Base-by-base conservation (phyloP, 2,113 vertebrate species). In the Gadus macrocephalus region DNA sequence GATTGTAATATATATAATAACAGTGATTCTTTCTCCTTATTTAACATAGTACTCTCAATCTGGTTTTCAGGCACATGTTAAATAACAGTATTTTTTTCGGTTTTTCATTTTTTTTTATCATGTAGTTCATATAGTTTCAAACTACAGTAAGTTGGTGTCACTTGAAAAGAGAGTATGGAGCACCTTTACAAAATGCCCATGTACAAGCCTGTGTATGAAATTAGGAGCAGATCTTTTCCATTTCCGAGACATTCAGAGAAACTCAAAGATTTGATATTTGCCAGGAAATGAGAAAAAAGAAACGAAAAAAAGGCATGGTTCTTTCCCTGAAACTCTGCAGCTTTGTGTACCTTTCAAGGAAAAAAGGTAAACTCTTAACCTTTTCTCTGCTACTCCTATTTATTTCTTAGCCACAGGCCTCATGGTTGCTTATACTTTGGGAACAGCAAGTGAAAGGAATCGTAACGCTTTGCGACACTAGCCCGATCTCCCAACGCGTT, bases 61-160 rank as follows among this genome's bases (percentile, higher is more conserved):
- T 93, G 90, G 89, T 93, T 94, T 93, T 95, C 94, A 98, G 96
- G 95, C 96, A 98, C 95, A 85, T 94, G 91, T 94, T 88, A 93
- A 93, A 80, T 91, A 92, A 94, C 89, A 89, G 87, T 91, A 91
- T 92, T 83, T 49, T 49, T 49, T 14, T 49, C 9, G 2, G 25
- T 2, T 49, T 49, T 49, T 49, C 9, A 12, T 49, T 49, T 49
- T 49, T 49, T 49, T 49, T 49, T 11, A 49, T 49, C 42, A 49
- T 49, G 78, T 87, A 83, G 85, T 80, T 85, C 66, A 83, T 81
- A 79, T 81, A 79, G 76, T 83, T 76, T 90, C 83, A 89, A 90
- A 88, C 90, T 91, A 91, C 91, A 92, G 89, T 91, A 83, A 89
- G 74, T 89, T 69, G 75, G 90, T 90, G 90, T 92, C 90, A 90